These are phyloP conservation scores for Lacerta viridis DNA, from an alignment of 2,797 vertebrate species.

Conservation along the genomic window DNA sequence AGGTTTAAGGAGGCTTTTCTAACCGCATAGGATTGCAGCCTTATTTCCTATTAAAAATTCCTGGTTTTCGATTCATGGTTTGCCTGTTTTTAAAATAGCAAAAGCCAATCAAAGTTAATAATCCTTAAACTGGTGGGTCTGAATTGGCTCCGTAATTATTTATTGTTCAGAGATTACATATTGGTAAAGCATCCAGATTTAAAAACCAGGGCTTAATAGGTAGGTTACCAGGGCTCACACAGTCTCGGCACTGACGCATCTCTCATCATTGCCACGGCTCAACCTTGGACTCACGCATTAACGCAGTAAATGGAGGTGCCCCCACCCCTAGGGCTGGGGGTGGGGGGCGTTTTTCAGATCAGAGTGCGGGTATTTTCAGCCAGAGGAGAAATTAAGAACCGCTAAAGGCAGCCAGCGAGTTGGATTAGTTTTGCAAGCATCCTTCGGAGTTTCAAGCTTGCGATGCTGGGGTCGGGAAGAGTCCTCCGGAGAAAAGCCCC, in stretches of 20 bases:
- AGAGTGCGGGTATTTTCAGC: background rate
- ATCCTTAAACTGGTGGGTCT: background rate
- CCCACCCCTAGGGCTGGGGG: too few relatives aligned
- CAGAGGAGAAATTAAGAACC: background rate
- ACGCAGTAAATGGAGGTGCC: background rate
- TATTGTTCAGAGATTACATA: background rate
- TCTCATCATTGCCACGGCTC: background rate
- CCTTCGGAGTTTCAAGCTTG: background rate
- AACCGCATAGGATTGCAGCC: too few relatives aligned
- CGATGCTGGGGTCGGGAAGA: background rate
- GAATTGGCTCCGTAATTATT: background rate
- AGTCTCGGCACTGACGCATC: background rate
- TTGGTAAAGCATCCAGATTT: background rate
- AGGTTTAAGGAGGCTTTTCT: background rate
- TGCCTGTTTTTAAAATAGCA: background rate
- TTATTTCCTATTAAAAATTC: background rate
- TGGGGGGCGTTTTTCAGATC: background rate
- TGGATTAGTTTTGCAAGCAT: background rate
- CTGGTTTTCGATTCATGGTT: background rate
- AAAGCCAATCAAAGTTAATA: background rate
- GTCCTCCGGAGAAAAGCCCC: background rate
- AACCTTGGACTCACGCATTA: background rate
- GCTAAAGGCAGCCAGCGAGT: background rate
- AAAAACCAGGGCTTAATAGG: background rate
- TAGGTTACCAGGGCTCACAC: background rate